Base-by-base conservation (phyloP, 2,888 invertebrate genomes). In the Ennomos quercinarius region DNA sequence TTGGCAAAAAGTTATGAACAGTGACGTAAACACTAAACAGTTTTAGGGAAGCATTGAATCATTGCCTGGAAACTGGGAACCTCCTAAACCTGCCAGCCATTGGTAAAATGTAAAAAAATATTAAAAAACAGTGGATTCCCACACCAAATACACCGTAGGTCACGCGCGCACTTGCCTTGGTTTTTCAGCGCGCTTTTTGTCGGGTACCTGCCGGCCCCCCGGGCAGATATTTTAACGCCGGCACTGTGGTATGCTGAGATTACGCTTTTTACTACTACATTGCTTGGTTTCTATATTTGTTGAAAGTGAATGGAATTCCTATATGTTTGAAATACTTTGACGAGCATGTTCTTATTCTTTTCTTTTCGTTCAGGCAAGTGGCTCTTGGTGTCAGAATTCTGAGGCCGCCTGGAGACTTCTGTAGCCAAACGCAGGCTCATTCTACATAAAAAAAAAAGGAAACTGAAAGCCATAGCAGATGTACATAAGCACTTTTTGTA, bases 181-280 rank as follows among this genome's bases (percentile, higher is more conserved):
- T 53, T 61, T 53, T 50, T 47, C 37, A 17, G 53, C 50, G 13
- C 52, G 46, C 48, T 61, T 55, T 68, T 66, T 58, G 48, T 57
- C 17, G 41, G 41, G 61, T 66, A 67, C 67, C 67, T 67, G 67
- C 55, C 47, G 65, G 63, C 60, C 63, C 67, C 67, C 67, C 43
- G 67, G 60, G 34, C 49, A 44, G 63, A 55, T 44, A 57, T 59
- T 63, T 57, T 50, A 59, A 63, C 63, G 59, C 58, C 55, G 39
- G 27, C 38, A 27, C 46, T n/a, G 10, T 36, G 57, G 46, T 36
- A 43, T 45, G 51, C 39, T 27, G 47, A 36, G 12, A 37, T 46
- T 12, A 41, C 13, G 37, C 49, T 55, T 47, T 50, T 55, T 43
- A 55, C 50, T 12, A 27, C 27, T 39, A 43, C 35, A 17, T 45